These are phyloP conservation scores for Eudyptes chrysolophus DNA, from an alignment of 2,113 vertebrate species.

Conservation along the genomic window DNA sequence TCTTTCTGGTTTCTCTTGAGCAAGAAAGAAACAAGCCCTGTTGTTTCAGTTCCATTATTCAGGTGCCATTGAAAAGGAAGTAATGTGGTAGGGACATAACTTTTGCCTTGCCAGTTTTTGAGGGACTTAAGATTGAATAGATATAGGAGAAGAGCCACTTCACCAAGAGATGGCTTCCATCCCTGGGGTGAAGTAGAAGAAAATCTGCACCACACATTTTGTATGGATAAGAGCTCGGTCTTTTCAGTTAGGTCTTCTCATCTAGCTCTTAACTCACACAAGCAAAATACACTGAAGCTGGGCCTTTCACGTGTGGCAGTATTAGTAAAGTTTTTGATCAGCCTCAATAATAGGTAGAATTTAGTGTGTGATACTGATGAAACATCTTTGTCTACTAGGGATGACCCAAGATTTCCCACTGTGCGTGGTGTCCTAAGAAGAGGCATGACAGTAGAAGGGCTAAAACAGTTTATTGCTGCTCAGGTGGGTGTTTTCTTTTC, in stretches of 20 bases:
- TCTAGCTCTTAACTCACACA: background rate
- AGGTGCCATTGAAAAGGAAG: background rate
- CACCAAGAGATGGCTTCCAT: background rate
- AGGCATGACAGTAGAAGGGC: conserved; percentile 97
- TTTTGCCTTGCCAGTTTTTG: background rate
- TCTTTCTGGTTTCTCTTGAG: background rate
- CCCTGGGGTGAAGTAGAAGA: background rate
- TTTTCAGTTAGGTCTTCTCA: background rate
- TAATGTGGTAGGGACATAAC: background rate
- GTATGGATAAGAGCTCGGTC: background rate
- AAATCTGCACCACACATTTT: background rate
- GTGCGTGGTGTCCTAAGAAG: conserved; percentile 94
- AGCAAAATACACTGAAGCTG: background rate
- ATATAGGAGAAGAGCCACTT: background rate
- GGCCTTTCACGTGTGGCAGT: background rate
- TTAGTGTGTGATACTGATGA: background rate
- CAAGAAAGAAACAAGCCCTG: background rate
- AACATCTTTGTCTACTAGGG: conserved; percentile 74
- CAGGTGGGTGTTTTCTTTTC: conserved; percentile 79
- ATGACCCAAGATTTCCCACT: conserved; percentile 97
- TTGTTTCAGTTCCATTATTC: background rate
- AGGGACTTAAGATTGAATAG: background rate
- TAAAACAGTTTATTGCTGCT: conserved; percentile 97
- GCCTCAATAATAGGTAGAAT: background rate
- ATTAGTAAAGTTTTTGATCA: background rate